Conservation (phyloP, 2,888 invertebrate species). For the Pammene aurita region DNA sequence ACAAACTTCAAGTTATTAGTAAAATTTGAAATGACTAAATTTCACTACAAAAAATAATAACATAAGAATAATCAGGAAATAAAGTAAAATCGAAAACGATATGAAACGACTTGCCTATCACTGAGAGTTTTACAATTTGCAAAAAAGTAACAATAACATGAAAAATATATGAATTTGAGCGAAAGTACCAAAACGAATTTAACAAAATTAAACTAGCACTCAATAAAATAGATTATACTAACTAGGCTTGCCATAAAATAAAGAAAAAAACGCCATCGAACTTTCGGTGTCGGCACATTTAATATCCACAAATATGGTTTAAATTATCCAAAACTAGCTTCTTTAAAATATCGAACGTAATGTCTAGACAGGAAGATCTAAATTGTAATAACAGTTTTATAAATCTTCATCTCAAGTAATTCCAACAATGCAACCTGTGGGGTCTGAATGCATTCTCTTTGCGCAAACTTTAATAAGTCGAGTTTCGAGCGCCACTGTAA, state of each 20-base stretch:
- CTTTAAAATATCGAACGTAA: neutral
- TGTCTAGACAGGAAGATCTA: neutral
- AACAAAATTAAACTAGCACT: slow-evolving; percentile 18
- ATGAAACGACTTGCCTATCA: no score
- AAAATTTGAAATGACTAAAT: no score
- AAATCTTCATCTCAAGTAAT: slow-evolving; percentile 59
- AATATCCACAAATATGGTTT: slow-evolving; percentile 67
- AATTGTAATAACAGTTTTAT: slow-evolving; percentile 54
- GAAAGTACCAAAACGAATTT: slow-evolving; percentile 8
- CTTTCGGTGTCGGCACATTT: slow-evolving; percentile 53
- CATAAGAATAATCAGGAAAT: no score
- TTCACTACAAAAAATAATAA: no score
- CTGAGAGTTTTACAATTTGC: no score
- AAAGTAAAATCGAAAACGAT: no score
- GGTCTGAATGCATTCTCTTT: slow-evolving; percentile 60
- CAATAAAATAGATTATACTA: slow-evolving; percentile 26
- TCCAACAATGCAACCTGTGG: slow-evolving; percentile 61
- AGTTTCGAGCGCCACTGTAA: neutral
- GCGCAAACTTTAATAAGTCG: neutral
- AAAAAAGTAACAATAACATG: no score
- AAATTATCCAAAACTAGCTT: slow-evolving; percentile 8
- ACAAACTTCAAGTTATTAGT: no score
- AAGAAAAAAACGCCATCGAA: slow-evolving; percentile 47
- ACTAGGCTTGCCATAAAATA: slow-evolving; percentile 19
- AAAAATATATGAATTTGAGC: neutral